These are phyloP conservation scores for Diplazon laetatorius DNA, from an alignment of 2,888 invertebrate species.

Conservation along the genomic window DNA sequence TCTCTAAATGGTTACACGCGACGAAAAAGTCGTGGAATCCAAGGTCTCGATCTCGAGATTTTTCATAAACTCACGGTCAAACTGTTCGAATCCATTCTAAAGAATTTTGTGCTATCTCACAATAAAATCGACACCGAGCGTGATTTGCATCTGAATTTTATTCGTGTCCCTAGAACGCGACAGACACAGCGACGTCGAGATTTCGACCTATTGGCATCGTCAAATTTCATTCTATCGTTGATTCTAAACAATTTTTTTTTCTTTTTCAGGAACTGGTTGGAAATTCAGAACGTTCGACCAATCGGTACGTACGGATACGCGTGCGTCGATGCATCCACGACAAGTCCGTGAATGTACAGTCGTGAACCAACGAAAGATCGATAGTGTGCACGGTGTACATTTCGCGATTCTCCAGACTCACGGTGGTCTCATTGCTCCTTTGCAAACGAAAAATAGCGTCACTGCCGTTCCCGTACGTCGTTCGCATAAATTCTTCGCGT, in stretches of 20 bases:
- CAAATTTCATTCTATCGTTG: too few species aligned
- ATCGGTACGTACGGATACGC: not conserved
- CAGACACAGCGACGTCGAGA: not conserved
- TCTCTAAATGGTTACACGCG: too few species aligned
- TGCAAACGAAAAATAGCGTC: conserved; percentile 49
- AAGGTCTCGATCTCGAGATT: not conserved
- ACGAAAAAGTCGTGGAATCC: too few species aligned
- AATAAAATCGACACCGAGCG: not conserved
- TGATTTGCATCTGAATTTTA: conserved; percentile 19
- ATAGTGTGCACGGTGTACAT: conserved; percentile 38
- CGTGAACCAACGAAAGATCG: conserved; percentile 35
- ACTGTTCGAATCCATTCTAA: not conserved
- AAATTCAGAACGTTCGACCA: conserved; percentile 18
- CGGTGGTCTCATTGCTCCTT: conserved; percentile 54
- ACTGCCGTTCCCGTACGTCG: conserved; percentile 30
- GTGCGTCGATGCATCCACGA: conserved; percentile 17
- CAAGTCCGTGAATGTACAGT: conserved; percentile 3
- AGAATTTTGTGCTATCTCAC: not conserved
- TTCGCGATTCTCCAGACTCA: conserved; percentile 38
- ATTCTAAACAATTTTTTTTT: too few species aligned
- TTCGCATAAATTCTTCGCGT: conserved; percentile 37
- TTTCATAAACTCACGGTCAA: not conserved
- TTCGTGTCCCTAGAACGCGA: not conserved
- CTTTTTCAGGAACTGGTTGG: not conserved
- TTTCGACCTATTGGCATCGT: too few species aligned